Evolutionary conservation across 2,113 vertebrate species (phyloP), one percentile per base, ranked within the genome.

Genomic region (Varanus salvator): DNA sequence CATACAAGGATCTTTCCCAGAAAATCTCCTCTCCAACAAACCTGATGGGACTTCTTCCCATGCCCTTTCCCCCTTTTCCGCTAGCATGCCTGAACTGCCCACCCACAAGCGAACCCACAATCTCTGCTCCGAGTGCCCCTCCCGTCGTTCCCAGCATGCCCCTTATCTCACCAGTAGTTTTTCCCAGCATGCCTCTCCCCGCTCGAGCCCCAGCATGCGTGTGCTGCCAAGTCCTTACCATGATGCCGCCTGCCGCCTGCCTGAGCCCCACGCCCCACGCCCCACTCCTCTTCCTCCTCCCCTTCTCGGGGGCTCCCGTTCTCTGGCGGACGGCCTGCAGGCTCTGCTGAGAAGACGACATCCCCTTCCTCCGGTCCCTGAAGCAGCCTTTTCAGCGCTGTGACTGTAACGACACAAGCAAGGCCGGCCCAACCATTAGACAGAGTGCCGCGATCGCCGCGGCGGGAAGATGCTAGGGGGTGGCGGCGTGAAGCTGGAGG

Each of bases 381-480:
- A 84, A 97, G 92, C 31, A 98, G 94, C 93, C 96, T 97, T 95
- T 98, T 98, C 92, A 99, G 96, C 57, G 92, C 96, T 86, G 93
- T 95, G 82, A 98, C 98, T 99, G 92, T 12, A 19, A 91, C 48
- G 87, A 31, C 3, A 38, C 66, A 91, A 72, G 88, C 60, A 64
- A 4, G 60, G 60, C 60, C 60, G 5, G 60, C 60, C 60, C 60
- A 19, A 64, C 60, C 21, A 5, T 64, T 64, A 64, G 60, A 11
- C 60, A 64, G 60, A 64, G 60, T 19, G 15, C 4, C 15, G 60
- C 15, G 21, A 3, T 64, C 17, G 60, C 19, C 17, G 17, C 60
- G 21, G 60, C 15, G 3, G 17, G 60, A 15, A 64, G 60, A 64
- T 64, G 60, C 60, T 21, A 64, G 60, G 60, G 3, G 60, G 60